These are phyloP conservation scores for Toxostoma redivivum DNA, from an alignment of 2,113 vertebrate genomes.

Conservation along the genomic window DNA sequence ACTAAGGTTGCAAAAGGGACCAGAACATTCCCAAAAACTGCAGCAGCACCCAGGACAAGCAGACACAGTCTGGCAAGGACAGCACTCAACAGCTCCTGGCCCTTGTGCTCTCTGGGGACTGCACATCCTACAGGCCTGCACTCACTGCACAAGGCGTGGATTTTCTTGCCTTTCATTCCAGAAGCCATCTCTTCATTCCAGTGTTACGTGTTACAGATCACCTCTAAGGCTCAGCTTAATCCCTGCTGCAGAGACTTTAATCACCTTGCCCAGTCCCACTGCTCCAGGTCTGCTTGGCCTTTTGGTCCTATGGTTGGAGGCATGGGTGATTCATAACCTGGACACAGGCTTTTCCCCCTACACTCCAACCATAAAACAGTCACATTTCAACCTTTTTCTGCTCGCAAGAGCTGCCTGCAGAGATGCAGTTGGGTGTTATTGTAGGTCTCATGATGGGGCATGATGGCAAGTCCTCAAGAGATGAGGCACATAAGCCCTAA, in stretches of 20 bases:
- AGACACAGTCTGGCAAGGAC: accelerated
- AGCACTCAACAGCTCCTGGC: neutral
- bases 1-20: neutral
- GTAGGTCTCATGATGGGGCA: neutral
- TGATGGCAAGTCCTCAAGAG: accelerated
- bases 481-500: neutral
- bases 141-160: accelerated
- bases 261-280: neutral
- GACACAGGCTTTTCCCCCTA: too few species aligned
- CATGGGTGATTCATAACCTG: neutral
- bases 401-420: neutral
- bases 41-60: neutral
- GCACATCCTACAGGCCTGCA: neutral
- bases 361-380: neutral
- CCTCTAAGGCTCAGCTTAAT: neutral
- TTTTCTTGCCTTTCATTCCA: neutral
- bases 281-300: neutral
- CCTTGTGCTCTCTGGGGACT: neutral
- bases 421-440: neutral
- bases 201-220: neutral
- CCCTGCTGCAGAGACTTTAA: neutral
- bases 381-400: neutral
- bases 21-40: neutral
- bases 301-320: neutral
- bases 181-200: neutral